Percentiles rank a stretch among this genome's conserved stretches.
Conservation (phyloP, 1,140 invertebrate species). For the Plodia interpunctella region DNA sequence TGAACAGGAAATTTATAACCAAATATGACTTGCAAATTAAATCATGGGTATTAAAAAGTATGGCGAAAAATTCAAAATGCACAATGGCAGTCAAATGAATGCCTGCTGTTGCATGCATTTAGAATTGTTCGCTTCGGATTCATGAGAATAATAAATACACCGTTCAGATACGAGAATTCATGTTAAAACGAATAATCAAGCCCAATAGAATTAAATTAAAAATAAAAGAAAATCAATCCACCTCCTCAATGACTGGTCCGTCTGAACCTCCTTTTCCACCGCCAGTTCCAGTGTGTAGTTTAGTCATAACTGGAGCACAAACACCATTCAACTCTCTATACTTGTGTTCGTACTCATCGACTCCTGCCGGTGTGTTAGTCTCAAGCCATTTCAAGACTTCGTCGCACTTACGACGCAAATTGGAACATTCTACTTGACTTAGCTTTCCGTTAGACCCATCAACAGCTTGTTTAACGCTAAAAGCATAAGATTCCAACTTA, state of each 20-base stretch:
- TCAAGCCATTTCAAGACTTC: slow-evolving; percentile 79
- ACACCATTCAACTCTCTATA: slow-evolving; percentile 83
- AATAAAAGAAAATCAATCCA: slow-evolving; percentile 31
- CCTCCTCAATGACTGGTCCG: slow-evolving; percentile 49
- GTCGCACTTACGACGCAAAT: slow-evolving; percentile 76
- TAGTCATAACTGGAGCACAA: slow-evolving; percentile 85
- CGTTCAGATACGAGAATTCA: neutral
- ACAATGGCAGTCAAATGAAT: too few relatives aligned
- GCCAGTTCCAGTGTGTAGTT: slow-evolving; percentile 77
- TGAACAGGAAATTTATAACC: too few relatives aligned
- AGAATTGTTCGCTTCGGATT: too few relatives aligned
- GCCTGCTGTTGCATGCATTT: too few relatives aligned
- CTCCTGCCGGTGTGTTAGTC: slow-evolving; percentile 83
- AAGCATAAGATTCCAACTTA: slow-evolving; percentile 88
- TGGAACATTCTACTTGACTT: slow-evolving; percentile 78
- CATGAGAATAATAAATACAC: too few relatives aligned
- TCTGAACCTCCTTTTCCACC: slow-evolving; percentile 16
- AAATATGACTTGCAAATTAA: too few relatives aligned
- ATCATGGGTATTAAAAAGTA: too few relatives aligned
- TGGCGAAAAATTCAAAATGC: too few relatives aligned
- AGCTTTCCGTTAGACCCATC: slow-evolving; percentile 69
- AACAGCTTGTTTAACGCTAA: slow-evolving; percentile 83
- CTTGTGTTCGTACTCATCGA: slow-evolving; percentile 88
- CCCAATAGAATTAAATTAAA: slow-evolving; percentile 17
- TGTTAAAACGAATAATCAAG: neutral